Evolutionary conservation across 2,888 invertebrate genomes (phyloP).

Genomic region (Saturnia pavonia): DNA sequence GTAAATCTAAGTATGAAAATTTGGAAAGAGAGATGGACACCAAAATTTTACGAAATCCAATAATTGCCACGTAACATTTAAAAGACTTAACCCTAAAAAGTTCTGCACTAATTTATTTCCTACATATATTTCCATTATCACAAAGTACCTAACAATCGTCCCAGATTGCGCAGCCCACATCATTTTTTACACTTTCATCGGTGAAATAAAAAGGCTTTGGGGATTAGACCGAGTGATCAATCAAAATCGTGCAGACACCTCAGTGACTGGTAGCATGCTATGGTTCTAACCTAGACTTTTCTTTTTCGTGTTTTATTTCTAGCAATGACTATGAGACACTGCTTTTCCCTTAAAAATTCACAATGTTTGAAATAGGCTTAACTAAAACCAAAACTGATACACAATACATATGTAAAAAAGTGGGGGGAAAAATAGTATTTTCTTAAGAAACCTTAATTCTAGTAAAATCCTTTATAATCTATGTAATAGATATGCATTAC

Average conservation of each 20-base stretch:
- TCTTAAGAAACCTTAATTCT: too few relatives aligned
- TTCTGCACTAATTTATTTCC: background rate
- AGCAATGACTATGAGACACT: background rate
- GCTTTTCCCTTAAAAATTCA: background rate
- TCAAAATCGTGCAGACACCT: constrained; percentile 35
- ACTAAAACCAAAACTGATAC: background rate
- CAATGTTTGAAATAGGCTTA: background rate
- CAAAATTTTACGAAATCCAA: background rate
- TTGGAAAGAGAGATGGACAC: background rate
- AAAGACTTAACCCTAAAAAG: background rate
- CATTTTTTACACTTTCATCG: constrained; percentile 15
- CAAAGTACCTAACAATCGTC: background rate
- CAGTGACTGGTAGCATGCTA: constrained; percentile 26
- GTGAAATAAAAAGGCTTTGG: constrained; percentile 10
- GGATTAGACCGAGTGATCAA: constrained; percentile 29
- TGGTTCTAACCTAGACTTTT: constrained; percentile 39
- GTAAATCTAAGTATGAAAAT: background rate
- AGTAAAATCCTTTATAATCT: too few relatives aligned
- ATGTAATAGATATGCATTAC: too few relatives aligned
- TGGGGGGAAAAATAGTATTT: background rate
- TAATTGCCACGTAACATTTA: background rate
- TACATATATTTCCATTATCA: background rate
- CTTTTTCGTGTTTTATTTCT: constrained; percentile 20
- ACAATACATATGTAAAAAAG: background rate
- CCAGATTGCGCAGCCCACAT: constrained; percentile 9